Evolutionary conservation across 2,888 invertebrate genomes (phyloP), one percentile per base, ranked within the genome.

Genomic region (Blastobasis lacticolella): DNA sequence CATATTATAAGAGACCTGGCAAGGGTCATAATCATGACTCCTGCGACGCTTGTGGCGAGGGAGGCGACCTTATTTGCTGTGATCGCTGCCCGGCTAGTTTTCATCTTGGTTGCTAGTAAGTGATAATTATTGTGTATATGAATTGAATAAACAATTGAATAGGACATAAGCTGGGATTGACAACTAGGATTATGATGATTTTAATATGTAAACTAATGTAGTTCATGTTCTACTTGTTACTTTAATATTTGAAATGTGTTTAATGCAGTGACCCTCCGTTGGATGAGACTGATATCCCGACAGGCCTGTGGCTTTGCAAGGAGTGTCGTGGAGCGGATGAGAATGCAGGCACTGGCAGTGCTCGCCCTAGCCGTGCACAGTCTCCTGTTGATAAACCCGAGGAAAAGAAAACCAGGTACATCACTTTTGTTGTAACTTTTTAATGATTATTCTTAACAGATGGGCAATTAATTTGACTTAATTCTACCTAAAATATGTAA

Each of bases 31-130:
- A 97, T 81, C 95, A 94, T 73, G 97, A 98, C 73, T 93, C 93
- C 60, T 98, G 98, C 74, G 97, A 97, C 85, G 95, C 96, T 51
- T 98, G 98, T 76, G 92, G 94, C 50, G 98, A 98, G 88, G 97
- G 97, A 40, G 98, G 98, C 4, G 97, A 97, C 78, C 88, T 99
- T 42, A 92, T 99, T 54, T 98, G 97, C 80, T 99, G 98, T 77
- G 98, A 98, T 79, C 93, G 94, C 58, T 99, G 98, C 69, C 97
- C 97, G 1, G 96, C 97, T 38, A 97, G 97, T 57, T 99, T 98
- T 83, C 98, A 99, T 87, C 90, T 97, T 54, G 93, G 94, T 64
- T 99, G 98, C 92, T 97, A 98, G 97, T 97, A 84, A 93, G 92
- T 89, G 3, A 23, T 23, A 23, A 23, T 23, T 23, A 23, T 2